Conservation (phyloP, 2,888 invertebrate species). For the Habrosyne pyritoides region DNA sequence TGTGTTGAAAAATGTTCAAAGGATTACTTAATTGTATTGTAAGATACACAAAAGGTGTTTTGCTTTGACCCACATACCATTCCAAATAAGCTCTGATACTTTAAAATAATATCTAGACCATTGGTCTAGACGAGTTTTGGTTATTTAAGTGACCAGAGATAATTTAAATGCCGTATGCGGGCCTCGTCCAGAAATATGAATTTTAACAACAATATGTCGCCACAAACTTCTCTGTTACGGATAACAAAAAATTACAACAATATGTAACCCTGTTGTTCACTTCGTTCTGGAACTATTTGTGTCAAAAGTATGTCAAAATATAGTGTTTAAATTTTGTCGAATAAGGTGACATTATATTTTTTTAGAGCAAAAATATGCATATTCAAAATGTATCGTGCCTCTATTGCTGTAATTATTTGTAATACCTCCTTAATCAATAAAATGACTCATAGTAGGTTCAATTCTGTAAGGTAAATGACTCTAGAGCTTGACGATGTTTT, state of each 20-base stretch:
- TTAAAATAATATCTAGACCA: conserved; percentile 23
- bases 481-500: too few species aligned
- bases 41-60: conserved; percentile 47
- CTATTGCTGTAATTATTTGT: background rate
- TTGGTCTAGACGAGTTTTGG: conserved; percentile 22
- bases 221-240: background rate
- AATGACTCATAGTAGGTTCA: background rate
- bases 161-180: conserved; percentile 4
- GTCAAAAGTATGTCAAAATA: background rate
- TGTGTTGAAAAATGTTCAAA: conserved; percentile 30
- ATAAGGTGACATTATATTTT: background rate
- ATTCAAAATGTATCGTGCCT: background rate
- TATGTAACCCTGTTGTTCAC: conserved; percentile 1
- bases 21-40: conserved; percentile 44
- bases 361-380: background rate
- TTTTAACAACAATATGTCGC: background rate
- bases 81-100: conserved; percentile 20
- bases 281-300: conserved; percentile 1
- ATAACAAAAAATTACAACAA: background rate
- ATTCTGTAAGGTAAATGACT: too few species aligned
- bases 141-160: conserved; percentile 33
- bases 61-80: conserved; percentile 43
- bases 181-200: background rate
- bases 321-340: background rate
- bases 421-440: background rate